Base-by-base conservation (phyloP, 35 echinoderm and acorn worm genomes). In the Hemicentrotus pulcherrimus region DNA sequence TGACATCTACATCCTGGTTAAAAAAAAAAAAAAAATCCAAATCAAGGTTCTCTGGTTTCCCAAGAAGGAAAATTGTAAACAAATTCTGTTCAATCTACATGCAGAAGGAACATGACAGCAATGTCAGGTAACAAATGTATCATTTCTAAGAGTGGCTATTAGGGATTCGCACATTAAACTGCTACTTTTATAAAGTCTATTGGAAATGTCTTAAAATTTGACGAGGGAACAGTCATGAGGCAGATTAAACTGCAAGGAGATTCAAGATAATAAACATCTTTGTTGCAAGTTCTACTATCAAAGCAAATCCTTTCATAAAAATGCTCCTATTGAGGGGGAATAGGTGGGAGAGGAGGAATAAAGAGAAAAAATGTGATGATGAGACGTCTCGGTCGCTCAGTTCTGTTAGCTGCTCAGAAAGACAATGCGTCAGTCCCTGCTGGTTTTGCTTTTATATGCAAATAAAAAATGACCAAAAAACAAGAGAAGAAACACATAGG, bases 401-500 rank as follows among this genome's bases (percentile, higher is more conserved):
- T 78, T 78, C 65, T 78, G 65, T 78, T n/a, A 78, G 65, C 65
- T 78, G 65, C 65, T 78, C 65, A 78, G 65, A 78, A n/a, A 78
- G 65, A 78, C 65, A 78, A 78, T 78, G 65, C 65, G 28, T 78
- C 65, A 78, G 24, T 78, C 65, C 65, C 22, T 28, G 65, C 65
- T 78, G 65, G 15, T 78, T 78, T 47, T 41, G 32, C 88, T 45
- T 90, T 90, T 90, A 90, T 90, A 90, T 90, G 88, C 88, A 90
- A 90, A 90, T 90, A 90, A 90, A 90, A 59, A 46, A 90, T 41
- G 88, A 90, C 88, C 88, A 90, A 47, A 88, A 90, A 90, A 90
- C 88, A 90, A 90, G 88, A 90, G 88, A 90, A 90, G 88, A 90
- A 78, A 90, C 88, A 90, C 31, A 90, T 15, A 90, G 88, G 88